Conservation (phyloP, 2,888 invertebrate species). For the Eumacrocentrus americanus region DNA sequence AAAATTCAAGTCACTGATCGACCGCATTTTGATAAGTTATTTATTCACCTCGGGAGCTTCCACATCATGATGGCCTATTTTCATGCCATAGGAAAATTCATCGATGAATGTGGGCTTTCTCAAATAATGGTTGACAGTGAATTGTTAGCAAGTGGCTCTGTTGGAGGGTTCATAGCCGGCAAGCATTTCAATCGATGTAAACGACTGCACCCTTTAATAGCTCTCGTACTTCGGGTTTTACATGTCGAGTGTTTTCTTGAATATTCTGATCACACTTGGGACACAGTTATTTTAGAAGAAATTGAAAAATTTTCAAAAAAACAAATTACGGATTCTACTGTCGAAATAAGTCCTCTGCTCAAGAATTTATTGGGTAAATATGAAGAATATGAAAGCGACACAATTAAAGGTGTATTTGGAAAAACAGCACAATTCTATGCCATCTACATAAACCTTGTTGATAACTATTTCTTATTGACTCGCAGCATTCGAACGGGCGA, state of each 20-base stretch:
- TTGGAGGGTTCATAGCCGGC: conserved; percentile 47
- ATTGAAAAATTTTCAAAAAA: too few species aligned
- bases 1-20: conserved; percentile 30
- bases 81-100: conserved; percentile 50
- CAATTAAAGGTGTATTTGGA: conserved; percentile 37
- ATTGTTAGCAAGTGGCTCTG: conserved; percentile 47
- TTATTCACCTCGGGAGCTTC: conserved; percentile 53
- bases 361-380: conserved; percentile 13
- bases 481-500: conserved; percentile 41
- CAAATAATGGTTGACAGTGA: conserved; percentile 48
- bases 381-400: conserved; percentile 25
- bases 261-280: too few species aligned
- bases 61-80: conserved; percentile 45
- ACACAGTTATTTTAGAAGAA: too few species aligned
- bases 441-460: conserved; percentile 36
- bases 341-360: not conserved
- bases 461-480: conserved; percentile 34
- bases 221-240: too few species aligned
- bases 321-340: conserved; percentile 19
- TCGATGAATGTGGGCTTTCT: conserved; percentile 47
- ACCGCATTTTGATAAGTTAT: conserved; percentile 48
- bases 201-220: conserved; percentile 47
- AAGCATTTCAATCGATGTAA: conserved; percentile 55
- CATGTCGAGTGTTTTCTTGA: too few species aligned
- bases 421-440: conserved; percentile 43